Percentiles rank a stretch among this genome's conserved stretches.
Conservation (phyloP, 2,797 vertebrate species). For the Tapirus indicus region DNA sequence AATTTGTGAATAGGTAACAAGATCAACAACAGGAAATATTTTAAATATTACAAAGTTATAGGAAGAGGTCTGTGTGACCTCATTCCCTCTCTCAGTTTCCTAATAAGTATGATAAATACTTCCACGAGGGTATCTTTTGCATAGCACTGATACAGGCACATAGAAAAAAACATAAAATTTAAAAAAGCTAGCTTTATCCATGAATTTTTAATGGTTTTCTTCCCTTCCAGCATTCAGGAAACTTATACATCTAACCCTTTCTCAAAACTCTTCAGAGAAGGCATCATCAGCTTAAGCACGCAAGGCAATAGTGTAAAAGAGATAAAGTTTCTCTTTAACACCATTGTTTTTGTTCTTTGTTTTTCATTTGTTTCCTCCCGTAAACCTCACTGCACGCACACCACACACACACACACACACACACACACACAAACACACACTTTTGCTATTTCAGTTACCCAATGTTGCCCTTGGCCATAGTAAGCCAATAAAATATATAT, state of each 20-base stretch:
- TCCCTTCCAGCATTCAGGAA: not conserved
- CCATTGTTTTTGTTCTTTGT: not conserved
- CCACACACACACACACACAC: not conserved
- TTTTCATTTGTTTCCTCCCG: not conserved
- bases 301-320: not conserved
- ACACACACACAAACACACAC: too few relatives aligned
- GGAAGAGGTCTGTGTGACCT: not conserved
- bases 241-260: not conserved
- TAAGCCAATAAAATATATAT: not conserved
- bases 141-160: not conserved
- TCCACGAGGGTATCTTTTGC: not conserved
- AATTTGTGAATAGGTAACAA: not conserved
- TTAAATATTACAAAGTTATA: not conserved
- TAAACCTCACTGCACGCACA: not conserved
- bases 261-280: not conserved
- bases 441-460: not conserved
- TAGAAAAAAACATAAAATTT: not conserved
- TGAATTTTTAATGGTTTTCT: not conserved
- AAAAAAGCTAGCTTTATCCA: not conserved
- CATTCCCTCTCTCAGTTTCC: not conserved
- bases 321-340: not conserved
- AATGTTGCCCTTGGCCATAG: not conserved
- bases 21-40: not conserved
- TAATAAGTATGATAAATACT: not conserved
- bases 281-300: not conserved